Conservation (phyloP, 2,888 invertebrate species). For the Cataglyphis albicans region DNA sequence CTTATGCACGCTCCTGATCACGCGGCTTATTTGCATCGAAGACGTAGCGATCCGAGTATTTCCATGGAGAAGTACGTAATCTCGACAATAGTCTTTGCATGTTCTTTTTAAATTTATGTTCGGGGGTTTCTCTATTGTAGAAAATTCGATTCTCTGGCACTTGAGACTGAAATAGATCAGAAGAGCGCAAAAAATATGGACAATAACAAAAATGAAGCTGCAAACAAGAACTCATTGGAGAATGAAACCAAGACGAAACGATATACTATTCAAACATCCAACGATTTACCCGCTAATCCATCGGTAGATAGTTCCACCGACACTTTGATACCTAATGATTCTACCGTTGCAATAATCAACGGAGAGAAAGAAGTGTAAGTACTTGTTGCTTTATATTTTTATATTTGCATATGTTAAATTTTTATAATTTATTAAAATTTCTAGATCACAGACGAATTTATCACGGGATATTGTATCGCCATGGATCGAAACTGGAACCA, state of each 20-base stretch:
- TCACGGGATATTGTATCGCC: conserved; percentile 74
- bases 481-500: conserved; percentile 74
- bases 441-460: conserved; percentile 73
- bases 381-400: background rate
- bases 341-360: conserved; percentile 68
- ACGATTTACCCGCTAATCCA: conserved; percentile 81
- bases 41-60: conserved; percentile 95
- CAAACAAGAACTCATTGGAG: conserved; percentile 68
- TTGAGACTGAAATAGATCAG: conserved; percentile 77
- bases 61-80: conserved; percentile 90
- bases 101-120: background rate
- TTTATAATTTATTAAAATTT: conserved; percentile 23
- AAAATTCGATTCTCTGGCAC: conserved; percentile 83
- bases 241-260: conserved; percentile 74
- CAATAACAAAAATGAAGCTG: conserved; percentile 72
- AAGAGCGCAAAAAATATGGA: conserved; percentile 73
- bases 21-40: conserved; percentile 88
- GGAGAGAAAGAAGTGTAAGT: conserved; percentile 81
- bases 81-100: background rate
- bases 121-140: conserved; percentile 67
- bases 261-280: conserved; percentile 77
- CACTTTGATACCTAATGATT: conserved; percentile 86
- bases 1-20: conserved; percentile 90
- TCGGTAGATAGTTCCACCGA: conserved; percentile 88
- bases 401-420: background rate